A percentile compares a stretch with the other conserved stretches of the same genome.
phyloP scores from a whole-genome alignment of 53 echinoderm and acorn worm species.

The Henricia sp. region DNA sequence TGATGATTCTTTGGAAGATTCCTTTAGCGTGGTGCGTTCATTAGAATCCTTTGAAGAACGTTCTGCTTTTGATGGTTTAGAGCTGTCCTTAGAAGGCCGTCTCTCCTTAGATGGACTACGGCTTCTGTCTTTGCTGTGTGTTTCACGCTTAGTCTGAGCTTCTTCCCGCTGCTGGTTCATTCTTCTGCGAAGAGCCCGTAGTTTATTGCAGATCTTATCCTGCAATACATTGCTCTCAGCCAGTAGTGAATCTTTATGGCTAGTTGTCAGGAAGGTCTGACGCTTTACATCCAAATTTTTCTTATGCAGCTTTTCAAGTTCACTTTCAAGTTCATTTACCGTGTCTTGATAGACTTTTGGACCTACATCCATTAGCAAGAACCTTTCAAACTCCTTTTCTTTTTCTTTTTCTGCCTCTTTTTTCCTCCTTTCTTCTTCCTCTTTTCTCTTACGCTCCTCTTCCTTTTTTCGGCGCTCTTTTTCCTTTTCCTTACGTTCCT shows the following conservation, averaged over 20 bases:
- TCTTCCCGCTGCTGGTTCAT: slow-evolving; percentile 55
- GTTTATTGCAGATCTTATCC: slow-evolving; percentile 78
- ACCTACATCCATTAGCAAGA: slow-evolving; percentile 34
- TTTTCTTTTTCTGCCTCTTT: slow-evolving; percentile 68
- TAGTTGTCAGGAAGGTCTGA: slow-evolving; percentile 51
- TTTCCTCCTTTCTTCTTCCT: slow-evolving; percentile 56
- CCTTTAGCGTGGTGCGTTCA: slow-evolving; percentile 15
- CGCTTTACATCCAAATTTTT: slow-evolving; percentile 68
- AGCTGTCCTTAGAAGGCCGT: slow-evolving; percentile 15
- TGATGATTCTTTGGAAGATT: neutral
- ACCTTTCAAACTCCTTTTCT: slow-evolving; percentile 41
- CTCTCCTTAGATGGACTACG: slow-evolving; percentile 32
- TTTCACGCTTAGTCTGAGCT: slow-evolving; percentile 3
- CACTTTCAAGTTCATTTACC: slow-evolving; percentile 74
- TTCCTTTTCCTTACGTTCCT: slow-evolving; percentile 58
- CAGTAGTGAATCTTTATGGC: slow-evolving; percentile 84
- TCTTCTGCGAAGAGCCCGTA: slow-evolving; percentile 62
- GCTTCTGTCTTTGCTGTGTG: neutral
- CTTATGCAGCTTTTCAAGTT: slow-evolving; percentile 76
- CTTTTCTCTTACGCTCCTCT: slow-evolving; percentile 60
- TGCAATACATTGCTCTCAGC: slow-evolving; percentile 78
- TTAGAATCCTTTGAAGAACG: slow-evolving; percentile 39
- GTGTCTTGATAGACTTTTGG: slow-evolving; percentile 63
- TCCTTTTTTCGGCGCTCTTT: slow-evolving; percentile 56
- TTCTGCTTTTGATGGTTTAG: slow-evolving; percentile 15